A percentile compares a stretch with the other conserved stretches of the same genome.
These are phyloP conservation scores for Microcebus jonahi DNA, from an alignment of 2,113 vertebrate genomes.

Conservation along the genomic window DNA sequence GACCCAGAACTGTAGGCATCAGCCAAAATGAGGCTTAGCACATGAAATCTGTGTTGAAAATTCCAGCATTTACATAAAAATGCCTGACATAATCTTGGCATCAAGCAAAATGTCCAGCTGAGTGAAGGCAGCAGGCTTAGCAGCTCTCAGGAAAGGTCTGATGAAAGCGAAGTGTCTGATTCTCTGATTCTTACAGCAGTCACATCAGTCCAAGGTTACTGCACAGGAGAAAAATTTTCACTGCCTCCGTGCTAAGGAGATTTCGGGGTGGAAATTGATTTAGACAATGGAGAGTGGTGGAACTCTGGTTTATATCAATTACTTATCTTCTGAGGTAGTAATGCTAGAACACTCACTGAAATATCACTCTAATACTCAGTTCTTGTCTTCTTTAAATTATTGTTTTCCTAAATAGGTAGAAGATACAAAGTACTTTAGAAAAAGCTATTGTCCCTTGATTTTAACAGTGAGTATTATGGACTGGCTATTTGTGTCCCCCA, in stretches of 20 bases:
- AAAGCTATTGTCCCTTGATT: neutral
- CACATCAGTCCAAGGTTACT: neutral
- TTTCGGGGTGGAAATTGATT: conserved; percentile 12
- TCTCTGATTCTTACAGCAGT: neutral
- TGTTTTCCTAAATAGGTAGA: neutral
- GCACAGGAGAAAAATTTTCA: neutral
- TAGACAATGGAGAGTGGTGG: neutral
- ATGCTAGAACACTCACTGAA: neutral
- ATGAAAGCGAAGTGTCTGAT: neutral
- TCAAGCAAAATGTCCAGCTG: conserved; percentile 64
- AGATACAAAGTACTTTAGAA: neutral
- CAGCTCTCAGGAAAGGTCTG: neutral
- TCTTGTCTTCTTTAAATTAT: neutral
- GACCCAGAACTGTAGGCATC: neutral
- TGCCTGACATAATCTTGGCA: conserved; percentile 73
- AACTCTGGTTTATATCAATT: neutral
- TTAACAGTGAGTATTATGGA: neutral
- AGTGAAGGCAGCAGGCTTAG: conserved; percentile 40
- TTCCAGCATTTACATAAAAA: conserved; percentile 67
- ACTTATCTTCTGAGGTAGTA: conserved; percentile 10
- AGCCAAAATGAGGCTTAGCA: conserved; percentile 41
- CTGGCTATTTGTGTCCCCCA: no score
- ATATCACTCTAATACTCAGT: neutral
- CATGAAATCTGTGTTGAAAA: conserved; percentile 56
- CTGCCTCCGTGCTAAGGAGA: neutral